Evolutionary conservation across 2,888 invertebrate species (phyloP).

Genomic region (Drosophila tanythrix): DNA sequence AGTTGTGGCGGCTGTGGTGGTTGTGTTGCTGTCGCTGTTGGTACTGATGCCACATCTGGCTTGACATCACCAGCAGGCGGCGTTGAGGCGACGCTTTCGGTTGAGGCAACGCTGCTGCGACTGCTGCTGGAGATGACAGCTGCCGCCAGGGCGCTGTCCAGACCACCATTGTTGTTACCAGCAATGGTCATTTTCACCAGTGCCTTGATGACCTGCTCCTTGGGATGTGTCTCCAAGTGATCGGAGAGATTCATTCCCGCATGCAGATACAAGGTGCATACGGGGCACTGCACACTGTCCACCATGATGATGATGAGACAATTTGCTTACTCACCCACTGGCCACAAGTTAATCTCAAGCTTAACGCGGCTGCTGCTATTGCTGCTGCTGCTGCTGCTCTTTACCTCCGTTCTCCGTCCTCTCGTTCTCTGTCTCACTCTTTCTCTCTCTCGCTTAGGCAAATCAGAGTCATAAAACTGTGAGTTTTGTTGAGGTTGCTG

Average conservation of each 20-base stretch:
- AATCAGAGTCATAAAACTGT: constrained; percentile 71
- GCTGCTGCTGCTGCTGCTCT: constrained; percentile 22
- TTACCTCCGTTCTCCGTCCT: constrained; percentile 1
- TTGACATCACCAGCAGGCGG: constrained; percentile 54
- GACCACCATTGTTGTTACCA: constrained; percentile 47
- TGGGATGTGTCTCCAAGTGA: constrained; percentile 94
- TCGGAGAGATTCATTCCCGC: constrained; percentile 93
- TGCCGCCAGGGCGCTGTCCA: constrained; percentile 60
- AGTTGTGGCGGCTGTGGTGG: neutral
- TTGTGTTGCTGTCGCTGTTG: neutral
- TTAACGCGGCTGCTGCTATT: constrained; percentile 20
- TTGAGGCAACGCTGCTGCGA: constrained; percentile 13
- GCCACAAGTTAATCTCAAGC: constrained; percentile 30
- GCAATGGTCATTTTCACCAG: constrained; percentile 86
- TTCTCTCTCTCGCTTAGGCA: constrained; percentile 27
- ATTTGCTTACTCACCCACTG: constrained; percentile 18
- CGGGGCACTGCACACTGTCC: constrained; percentile 89
- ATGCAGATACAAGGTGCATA: constrained; percentile 93
- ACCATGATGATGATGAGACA: constrained; percentile 70
- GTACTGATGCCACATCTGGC: constrained; percentile 45
- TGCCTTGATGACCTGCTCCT: constrained; percentile 94
- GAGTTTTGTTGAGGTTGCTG: constrained; percentile 27
- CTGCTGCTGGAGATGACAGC: constrained; percentile 43
- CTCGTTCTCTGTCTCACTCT: constrained; percentile 18
- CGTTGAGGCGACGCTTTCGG: constrained; percentile 6